Evolutionary conservation across 2,113 vertebrate genomes (phyloP), one percentile per base, ranked within the genome.

Genomic region (Rhynchomys soricoides): DNA sequence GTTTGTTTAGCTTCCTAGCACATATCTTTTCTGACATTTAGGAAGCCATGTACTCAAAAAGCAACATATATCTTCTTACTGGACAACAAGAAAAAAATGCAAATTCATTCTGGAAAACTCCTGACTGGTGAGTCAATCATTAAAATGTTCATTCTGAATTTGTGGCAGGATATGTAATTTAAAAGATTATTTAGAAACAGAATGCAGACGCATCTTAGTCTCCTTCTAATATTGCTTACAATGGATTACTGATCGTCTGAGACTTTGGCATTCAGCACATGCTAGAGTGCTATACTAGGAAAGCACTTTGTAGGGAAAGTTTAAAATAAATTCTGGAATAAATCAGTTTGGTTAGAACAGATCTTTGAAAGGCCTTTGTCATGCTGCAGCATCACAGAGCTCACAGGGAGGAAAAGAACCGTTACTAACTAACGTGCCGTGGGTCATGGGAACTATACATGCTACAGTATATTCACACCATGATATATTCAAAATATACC

Each of bases 111-210:
- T 45, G 59, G 68, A 74, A n/a, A 68, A 86, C 86, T 86, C 48
- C 66, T 91, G 82, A 82, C 21, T 82, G 81, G 29, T 81, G 34
- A 83, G 45, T 86, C 71, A 96, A 93, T 95, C 68, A 94, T 86
- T 78, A 87, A 70, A 90, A 64, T n/a, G 95, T 95, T 81, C 37
- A 91, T 75, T 93, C 75, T 92, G 50, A 95, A 95, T 95, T n/a
- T 21, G 40, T 90, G 40, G 94, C 55, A 95, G 78, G 37, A 85
- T 4, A 73, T 13, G 17, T 40, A 29, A 85, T 94, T 91, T 94
- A 89, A 93, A 91, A 50, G 68, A 93, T 93, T n/a, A 91, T 90
- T 92, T 93, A 48, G 71, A 48, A 88, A 93, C 48, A 81, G 88
- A n/a, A 91, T 93, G 88, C 79, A 73, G 40, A 89, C 59, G 40